Percentiles rank a stretch among this genome's conserved stretches.
phyloP scores from a whole-genome alignment of 1,140 invertebrate genomes.

The Drosophila oshimai region DNA sequence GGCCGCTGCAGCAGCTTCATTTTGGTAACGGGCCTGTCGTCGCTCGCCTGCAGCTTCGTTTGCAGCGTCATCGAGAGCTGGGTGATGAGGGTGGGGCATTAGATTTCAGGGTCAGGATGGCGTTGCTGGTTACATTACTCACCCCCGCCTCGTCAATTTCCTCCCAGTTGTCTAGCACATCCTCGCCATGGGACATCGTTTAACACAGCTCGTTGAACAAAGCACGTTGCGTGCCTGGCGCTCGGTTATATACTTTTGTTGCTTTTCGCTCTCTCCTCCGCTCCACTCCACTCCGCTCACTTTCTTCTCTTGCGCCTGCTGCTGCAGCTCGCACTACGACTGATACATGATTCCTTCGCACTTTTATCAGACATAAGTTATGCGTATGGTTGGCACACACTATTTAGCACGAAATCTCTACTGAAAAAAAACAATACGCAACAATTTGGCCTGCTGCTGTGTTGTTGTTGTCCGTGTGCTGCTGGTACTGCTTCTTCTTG shows the following conservation, averaged over 20 bases:
- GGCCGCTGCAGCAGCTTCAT: constrained; percentile 83
- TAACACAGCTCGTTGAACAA: constrained; percentile 25
- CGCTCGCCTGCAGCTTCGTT: constrained; percentile 59
- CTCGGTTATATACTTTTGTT: constrained; percentile 31
- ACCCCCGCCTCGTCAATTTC: constrained; percentile 90
- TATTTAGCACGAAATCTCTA: constrained; percentile 50
- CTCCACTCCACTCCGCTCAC: constrained; percentile 37
- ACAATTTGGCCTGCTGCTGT: constrained; percentile 56
- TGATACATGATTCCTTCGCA: constrained; percentile 69
- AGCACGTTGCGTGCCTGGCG: constrained; percentile 55
- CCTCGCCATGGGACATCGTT: constrained; percentile 84
- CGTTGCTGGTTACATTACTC: constrained; percentile 46
- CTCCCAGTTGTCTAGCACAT: constrained; percentile 91
- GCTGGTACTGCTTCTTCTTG: constrained; percentile 20
- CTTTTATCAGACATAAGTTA: constrained; percentile 79
- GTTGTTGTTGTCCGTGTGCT: not conserved
- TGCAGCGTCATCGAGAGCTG: constrained; percentile 70
- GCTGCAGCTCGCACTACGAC: constrained; percentile 75
- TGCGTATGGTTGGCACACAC: constrained; percentile 64
- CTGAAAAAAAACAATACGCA: constrained; percentile 63
- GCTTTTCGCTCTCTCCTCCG: constrained; percentile 32
- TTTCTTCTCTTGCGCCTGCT: constrained; percentile 76
- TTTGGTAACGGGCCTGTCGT: constrained; percentile 54
- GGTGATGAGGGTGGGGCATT: not conserved
- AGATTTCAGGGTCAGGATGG: not conserved